These are phyloP conservation scores for Coptodon bakossiorum DNA, from an alignment of 2,113 vertebrate genomes.

Conservation along the genomic window DNA sequence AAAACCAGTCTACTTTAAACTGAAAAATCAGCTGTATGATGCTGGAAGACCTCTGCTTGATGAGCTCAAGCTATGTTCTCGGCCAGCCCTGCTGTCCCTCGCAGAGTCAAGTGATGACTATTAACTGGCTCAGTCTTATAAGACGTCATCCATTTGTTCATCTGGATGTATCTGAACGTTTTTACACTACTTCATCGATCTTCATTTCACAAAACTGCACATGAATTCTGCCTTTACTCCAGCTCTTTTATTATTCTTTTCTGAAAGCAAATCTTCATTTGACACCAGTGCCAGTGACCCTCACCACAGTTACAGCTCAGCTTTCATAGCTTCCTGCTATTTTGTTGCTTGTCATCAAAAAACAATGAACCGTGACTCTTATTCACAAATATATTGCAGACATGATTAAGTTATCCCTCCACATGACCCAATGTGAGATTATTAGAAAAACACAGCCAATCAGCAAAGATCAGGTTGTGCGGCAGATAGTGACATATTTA, in stretches of 20 bases:
- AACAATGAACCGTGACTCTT: not conserved
- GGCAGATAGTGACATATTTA: not conserved
- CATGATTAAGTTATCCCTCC: not conserved
- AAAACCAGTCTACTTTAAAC: not conserved
- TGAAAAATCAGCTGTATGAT: not conserved
- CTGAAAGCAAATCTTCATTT: not conserved
- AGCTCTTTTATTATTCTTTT: not conserved
- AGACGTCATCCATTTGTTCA: not conserved
- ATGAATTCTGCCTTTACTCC: not conserved
- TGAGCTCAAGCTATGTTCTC: not conserved
- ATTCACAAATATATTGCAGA: not conserved
- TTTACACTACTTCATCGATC: not conserved
- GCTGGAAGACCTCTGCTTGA: not conserved
- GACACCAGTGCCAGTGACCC: not conserved
- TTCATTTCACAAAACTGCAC: not conserved
- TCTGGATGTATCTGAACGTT: not conserved
- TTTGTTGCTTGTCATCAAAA: not conserved
- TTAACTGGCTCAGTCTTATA: not conserved
- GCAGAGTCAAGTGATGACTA: not conserved
- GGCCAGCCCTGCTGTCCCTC: not conserved
- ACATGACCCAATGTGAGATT: not conserved
- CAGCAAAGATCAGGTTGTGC: not conserved
- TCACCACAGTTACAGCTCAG: not conserved
- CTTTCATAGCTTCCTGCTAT: not conserved
- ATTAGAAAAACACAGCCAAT: not conserved